Evolutionary conservation across 2,888 invertebrate species (phyloP), one percentile per base, ranked within the genome.

Genomic region (Pseudococcus viburni): DNA sequence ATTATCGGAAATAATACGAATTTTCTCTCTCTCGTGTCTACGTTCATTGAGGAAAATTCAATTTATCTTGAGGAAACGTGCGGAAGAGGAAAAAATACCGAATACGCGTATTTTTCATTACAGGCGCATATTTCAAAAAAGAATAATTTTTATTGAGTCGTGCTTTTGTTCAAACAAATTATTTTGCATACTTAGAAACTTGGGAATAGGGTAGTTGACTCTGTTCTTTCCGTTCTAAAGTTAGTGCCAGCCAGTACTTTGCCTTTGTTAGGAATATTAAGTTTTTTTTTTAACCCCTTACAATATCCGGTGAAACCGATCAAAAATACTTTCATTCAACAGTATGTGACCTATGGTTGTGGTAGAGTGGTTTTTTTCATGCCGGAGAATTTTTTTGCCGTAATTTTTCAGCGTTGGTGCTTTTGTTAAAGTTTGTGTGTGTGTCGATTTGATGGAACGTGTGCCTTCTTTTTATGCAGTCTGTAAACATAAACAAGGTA

Each of bases 201-300:
- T 86, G 46, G 64, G 68, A 86, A 86, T 59, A 86, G 86, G 88
- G 80, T 80, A 83, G 80, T 55, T 51, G 88, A 80, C 83, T 83
- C 48, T 55, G 88, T 55, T 88, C 88, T 88, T 88, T 51, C 88
- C 80, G 83, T 88, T 55, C 46, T 73, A 86, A 88, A 88, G 88
- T 88, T 88, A 88, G 88, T 88, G 88, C 88, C 88, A 88, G 88
- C 55, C 88, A 88, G 88, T 88, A 88, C 88, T 88, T 88, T 80
- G 88, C 88, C 80, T 88, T 55, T 80, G 80, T 83, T 88, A 46
- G 83, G 59, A 85, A 80, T 55, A 80, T 83, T 51, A 77, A 55
- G 39, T 88, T 55, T 83, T 88, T 83, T 85, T 83, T 83, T 83
- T 80, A 55, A 88, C 83, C 88, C 88, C 85, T 59, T 88, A 55